These are phyloP conservation scores for Enteromius treurensis DNA, from an alignment of 2,797 vertebrate species.

Conservation along the genomic window DNA sequence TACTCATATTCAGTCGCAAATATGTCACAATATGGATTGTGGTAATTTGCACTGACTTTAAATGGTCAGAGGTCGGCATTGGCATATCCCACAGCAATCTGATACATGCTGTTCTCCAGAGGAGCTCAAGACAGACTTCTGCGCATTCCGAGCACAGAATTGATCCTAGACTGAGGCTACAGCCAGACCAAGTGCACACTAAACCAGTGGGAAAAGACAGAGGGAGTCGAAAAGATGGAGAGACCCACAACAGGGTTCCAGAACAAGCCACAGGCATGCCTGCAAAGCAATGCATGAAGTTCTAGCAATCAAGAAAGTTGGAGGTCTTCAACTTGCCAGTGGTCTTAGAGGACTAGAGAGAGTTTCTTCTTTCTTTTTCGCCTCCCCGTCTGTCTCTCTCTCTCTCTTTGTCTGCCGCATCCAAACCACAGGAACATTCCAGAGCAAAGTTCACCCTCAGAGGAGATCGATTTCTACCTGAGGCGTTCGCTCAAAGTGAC, in stretches of 20 bases:
- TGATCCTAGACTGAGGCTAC: conserved; percentile 36
- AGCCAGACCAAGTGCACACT: neutral
- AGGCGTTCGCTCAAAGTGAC: conserved; percentile 29
- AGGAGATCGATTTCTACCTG: conserved; percentile 40
- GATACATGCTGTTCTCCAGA: conserved; percentile 18
- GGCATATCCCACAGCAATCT: conserved; percentile 28
- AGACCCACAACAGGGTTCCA: conserved; percentile 1
- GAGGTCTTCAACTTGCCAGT: conserved; percentile 28
- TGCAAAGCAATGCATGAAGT: conserved; percentile 22
- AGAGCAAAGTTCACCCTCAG: conserved; percentile 48
- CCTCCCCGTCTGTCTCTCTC: neutral
- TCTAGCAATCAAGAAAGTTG: conserved; percentile 24
- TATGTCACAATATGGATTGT: neutral
- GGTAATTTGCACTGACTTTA: conserved; percentile 1
- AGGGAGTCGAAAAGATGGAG: neutral
- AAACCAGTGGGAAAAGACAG: conserved; percentile 21
- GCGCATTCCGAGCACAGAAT: conserved; percentile 5
- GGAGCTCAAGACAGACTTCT: neutral
- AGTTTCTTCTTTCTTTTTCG: conserved; percentile 5
- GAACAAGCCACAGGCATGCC: conserved; percentile 34
- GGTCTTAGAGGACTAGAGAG: conserved; percentile 23
- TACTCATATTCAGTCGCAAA: neutral
- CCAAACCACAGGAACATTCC: conserved; percentile 35
- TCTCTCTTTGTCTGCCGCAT: conserved; percentile 12
- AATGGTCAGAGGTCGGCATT: conserved; percentile 1